Base-by-base conservation (phyloP, 2,797 vertebrate genomes). In the Peromyscus melanophrys region DNA sequence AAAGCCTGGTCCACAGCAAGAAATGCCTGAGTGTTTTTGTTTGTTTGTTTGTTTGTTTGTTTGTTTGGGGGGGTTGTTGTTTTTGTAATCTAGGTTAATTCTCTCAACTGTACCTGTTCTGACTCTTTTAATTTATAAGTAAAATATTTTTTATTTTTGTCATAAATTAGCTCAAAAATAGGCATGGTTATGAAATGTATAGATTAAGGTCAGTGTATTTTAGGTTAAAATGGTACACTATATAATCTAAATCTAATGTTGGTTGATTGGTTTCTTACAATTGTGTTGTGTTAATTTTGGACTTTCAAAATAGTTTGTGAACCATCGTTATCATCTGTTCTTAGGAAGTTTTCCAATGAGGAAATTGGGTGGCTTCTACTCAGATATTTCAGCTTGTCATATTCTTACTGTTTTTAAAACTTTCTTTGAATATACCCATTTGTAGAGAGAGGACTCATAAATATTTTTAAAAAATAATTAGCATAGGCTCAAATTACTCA, bases 371-470 rank as follows among this genome's bases (percentile, higher is more conserved):
- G 69, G 12, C 71, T 94, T 59, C 46, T 94, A 49, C 75, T 46
- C 61, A 94, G 73, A 67, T 84, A 85, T 77, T 81, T 91, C 21
- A 88, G 34, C 31, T 29, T 93, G 57, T 89, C 69, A 69, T 93
- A 65, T 63, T 87, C 25, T 61, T 81, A 16, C 46, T 91, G 46
- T 90, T 92, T 96, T 96, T 89, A 89, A 78, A 85, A 27, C 37
- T 82, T 85, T 67, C 25, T 87, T 96, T 4, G 52, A 57, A 90
- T 34, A 76, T 8, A 83, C 46, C 89, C 11, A 73, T 88, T 92
- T 94, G 9, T 87, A 85, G 84, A 96, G 34, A 96, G 52, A 94
- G 55, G 59, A 94, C 46, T 59, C 49, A 63, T 46, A 14, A 49
- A 31, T 77, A 49, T 77, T 77, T 69, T 14, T 13, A 12, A 76